Percentiles rank a stretch among this genome's conserved stretches.
Evolutionary conservation across 2,888 invertebrate genomes (phyloP).

Genomic region (Ichneumon xanthorius): DNA sequence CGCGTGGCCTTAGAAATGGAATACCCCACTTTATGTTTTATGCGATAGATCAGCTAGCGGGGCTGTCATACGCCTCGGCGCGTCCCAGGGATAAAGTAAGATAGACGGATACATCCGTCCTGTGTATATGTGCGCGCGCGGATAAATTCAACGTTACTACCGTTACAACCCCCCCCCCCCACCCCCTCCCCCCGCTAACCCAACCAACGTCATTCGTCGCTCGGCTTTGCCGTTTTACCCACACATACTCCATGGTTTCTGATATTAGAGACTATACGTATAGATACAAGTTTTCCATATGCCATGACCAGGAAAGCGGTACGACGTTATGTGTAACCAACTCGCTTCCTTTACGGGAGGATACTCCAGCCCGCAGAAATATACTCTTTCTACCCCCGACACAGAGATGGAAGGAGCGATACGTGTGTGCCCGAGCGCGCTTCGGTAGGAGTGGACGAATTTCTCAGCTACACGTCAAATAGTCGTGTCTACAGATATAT

Average conservation of each 20-base stretch:
- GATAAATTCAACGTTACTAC: slow-evolving; percentile 83
- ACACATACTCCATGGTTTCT: slow-evolving; percentile 67
- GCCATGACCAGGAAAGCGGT: slow-evolving; percentile 21
- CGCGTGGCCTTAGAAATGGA: slow-evolving; percentile 82
- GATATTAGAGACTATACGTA: slow-evolving; percentile 25
- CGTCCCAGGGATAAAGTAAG: slow-evolving; percentile 84
- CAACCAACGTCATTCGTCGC: slow-evolving; percentile 69
- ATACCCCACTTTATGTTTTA: slow-evolving; percentile 84
- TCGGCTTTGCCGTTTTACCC: slow-evolving; percentile 81
- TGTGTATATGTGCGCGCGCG: slow-evolving; percentile 76
- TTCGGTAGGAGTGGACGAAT: slow-evolving; percentile 32
- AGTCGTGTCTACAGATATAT: slow-evolving; percentile 26
- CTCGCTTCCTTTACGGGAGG: slow-evolving; percentile 47
- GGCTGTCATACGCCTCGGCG: slow-evolving; percentile 82
- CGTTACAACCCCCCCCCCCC: not conserved
- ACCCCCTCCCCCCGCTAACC: not conserved
- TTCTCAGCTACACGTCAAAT: slow-evolving; percentile 36
- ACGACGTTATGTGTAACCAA: slow-evolving; percentile 51
- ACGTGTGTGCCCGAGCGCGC: slow-evolving; percentile 3
- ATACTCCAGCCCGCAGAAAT: slow-evolving; percentile 53
- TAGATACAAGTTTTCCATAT: slow-evolving; percentile 15
- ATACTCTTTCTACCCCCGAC: slow-evolving; percentile 29
- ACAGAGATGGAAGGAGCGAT: slow-evolving; percentile 7
- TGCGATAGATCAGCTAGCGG: slow-evolving; percentile 84
- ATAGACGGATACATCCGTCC: slow-evolving; percentile 81